Conservation (phyloP, 2,113 vertebrate species). For the Tenrec ecaudatus region DNA sequence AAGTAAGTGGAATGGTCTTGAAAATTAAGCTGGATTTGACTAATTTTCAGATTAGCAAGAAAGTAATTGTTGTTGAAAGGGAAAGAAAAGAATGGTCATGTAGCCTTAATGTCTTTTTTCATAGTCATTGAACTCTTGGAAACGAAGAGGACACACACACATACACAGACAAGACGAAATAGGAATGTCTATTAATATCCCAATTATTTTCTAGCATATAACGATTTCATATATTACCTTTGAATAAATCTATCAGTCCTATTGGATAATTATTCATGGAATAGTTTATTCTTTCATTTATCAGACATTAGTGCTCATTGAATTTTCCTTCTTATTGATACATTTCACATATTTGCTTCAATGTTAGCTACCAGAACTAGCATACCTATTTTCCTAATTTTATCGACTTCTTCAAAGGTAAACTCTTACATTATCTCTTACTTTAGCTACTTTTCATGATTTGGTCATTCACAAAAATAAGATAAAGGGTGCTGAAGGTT, state of each 20-base stretch:
- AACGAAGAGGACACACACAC: neutral
- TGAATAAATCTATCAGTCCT: neutral
- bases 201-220: neutral
- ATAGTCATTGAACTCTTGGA: neutral
- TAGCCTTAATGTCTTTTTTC: neutral
- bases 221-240: neutral
- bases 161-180: neutral
- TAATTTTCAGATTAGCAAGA: neutral
- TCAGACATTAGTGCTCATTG: neutral
- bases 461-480: neutral
- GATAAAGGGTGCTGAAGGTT: neutral
- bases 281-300: neutral
- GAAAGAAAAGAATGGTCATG: neutral
- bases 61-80: neutral
- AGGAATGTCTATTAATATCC: neutral
- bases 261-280: neutral
- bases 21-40: neutral
- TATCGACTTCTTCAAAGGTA: neutral
- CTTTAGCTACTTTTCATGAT: neutral
- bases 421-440: neutral
- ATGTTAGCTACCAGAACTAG: neutral
- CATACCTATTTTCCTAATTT: neutral
- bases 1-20: neutral
- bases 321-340: neutral
- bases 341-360: neutral